A percentile compares a stretch with the other conserved stretches of the same genome.
These are phyloP conservation scores for Cyphomyrus discorhynchus DNA, from an alignment of 2,113 vertebrate species.

Conservation along the genomic window DNA sequence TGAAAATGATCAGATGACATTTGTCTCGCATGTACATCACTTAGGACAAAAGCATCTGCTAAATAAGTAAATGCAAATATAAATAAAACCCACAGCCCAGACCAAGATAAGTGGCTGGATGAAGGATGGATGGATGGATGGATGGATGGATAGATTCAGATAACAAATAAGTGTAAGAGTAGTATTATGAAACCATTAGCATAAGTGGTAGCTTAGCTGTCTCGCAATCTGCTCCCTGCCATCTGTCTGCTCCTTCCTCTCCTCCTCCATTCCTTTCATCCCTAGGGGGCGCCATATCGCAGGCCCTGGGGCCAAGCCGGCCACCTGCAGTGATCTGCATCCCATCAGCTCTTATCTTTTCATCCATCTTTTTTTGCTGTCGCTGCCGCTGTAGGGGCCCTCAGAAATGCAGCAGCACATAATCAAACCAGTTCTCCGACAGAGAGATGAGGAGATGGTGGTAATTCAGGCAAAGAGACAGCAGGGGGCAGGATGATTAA, in stretches of 20 bases:
- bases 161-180: background rate
- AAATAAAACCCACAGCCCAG: background rate
- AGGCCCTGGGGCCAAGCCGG: conserved; percentile 4
- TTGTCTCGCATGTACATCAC: background rate
- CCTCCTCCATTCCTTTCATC: background rate
- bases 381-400: conserved; percentile 24
- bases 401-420: conserved; percentile 4
- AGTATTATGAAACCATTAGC: background rate
- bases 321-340: background rate
- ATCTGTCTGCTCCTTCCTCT: background rate
- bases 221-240: background rate
- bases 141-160: background rate
- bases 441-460: background rate
- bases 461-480: background rate
- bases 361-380: conserved; percentile 23
- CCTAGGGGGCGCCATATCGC: background rate
- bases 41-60: background rate
- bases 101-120: background rate
- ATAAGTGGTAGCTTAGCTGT: background rate
- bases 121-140: background rate
- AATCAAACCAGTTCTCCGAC: background rate
- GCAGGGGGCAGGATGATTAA: background rate
- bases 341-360: conserved; percentile 22
- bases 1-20: background rate
- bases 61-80: background rate